Evolutionary conservation across 2,888 invertebrate species (phyloP).

Genomic region (Alloscopus bannaensis): DNA sequence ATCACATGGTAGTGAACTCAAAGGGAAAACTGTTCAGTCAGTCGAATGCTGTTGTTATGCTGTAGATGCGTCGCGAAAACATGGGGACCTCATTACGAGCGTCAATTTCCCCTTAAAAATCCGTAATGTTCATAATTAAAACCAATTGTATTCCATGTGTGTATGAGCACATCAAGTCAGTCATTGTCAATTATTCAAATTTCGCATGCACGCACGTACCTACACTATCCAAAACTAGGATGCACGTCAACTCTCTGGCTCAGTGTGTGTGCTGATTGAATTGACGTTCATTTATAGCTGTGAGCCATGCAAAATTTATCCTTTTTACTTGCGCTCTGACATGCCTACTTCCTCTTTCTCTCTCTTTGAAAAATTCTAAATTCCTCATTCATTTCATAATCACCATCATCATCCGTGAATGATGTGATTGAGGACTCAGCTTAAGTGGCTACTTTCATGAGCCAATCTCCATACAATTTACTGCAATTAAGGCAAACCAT

Average conservation of each 20-base stretch:
- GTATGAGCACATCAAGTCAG: background rate
- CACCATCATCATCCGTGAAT: slow-evolving; percentile 10
- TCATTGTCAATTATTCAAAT: background rate
- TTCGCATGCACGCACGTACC: background rate
- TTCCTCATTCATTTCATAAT: slow-evolving; percentile 29
- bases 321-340: background rate
- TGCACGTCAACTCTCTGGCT: background rate
- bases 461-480: slow-evolving; percentile 34
- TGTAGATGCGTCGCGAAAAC: no score
- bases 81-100: slow-evolving; percentile 22
- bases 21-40: background rate
- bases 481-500: slow-evolving; percentile 4
- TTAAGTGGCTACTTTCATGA: slow-evolving; percentile 16
- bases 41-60: no score
- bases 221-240: no score
- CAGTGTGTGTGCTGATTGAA: no score
- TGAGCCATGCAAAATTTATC: slow-evolving; percentile 1
- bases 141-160: slow-evolving; percentile 38
- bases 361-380: no score
- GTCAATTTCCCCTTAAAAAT: slow-evolving; percentile 35
- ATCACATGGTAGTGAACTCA: background rate
- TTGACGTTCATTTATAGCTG: background rate
- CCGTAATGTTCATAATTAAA: slow-evolving; percentile 37
- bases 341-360: slow-evolving; percentile 5
- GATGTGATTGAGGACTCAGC: slow-evolving; percentile 1